Evolutionary conservation across 2,113 vertebrate species (phyloP).

Genomic region (Microtus ochrogaster): DNA sequence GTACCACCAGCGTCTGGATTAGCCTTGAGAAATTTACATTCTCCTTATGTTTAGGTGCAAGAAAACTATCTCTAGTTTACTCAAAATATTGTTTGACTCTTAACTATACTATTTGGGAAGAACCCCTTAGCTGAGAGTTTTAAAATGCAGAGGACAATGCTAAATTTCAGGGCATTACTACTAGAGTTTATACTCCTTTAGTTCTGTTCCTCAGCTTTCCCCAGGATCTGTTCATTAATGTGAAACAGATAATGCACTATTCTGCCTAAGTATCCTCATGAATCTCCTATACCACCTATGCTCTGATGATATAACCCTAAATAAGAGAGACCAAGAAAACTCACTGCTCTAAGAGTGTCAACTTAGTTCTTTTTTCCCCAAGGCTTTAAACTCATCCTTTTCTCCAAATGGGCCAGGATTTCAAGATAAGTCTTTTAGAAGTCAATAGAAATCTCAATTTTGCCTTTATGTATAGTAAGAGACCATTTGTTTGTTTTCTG

Average conservation of each 20-base stretch:
- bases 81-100: slow-evolving; percentile 66
- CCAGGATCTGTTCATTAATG: slow-evolving; percentile 41
- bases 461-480: background rate
- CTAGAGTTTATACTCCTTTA: slow-evolving; percentile 63
- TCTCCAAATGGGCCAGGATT: slow-evolving; percentile 21
- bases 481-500: too few relatives aligned
- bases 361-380: slow-evolving; percentile 16
- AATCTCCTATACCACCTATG: background rate
- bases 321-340: slow-evolving; percentile 45
- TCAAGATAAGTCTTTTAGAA: slow-evolving; percentile 52
- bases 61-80: slow-evolving; percentile 56
- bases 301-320: background rate
- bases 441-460: slow-evolving; percentile 53
- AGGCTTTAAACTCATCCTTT: slow-evolving; percentile 47
- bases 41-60: slow-evolving; percentile 73
- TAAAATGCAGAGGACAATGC: slow-evolving; percentile 50
- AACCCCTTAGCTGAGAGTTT: slow-evolving; percentile 62
- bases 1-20: background rate
- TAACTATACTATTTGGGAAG: slow-evolving; percentile 50
- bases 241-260: slow-evolving; percentile 51
- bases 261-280: slow-evolving; percentile 37
- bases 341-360: slow-evolving; percentile 9
- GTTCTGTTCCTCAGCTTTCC: slow-evolving; percentile 42
- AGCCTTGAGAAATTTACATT: slow-evolving; percentile 66
- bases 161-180: slow-evolving; percentile 60